These are phyloP conservation scores for Drosophila neotestacea DNA, from an alignment of 2,888 invertebrate genomes.

Conservation along the genomic window DNA sequence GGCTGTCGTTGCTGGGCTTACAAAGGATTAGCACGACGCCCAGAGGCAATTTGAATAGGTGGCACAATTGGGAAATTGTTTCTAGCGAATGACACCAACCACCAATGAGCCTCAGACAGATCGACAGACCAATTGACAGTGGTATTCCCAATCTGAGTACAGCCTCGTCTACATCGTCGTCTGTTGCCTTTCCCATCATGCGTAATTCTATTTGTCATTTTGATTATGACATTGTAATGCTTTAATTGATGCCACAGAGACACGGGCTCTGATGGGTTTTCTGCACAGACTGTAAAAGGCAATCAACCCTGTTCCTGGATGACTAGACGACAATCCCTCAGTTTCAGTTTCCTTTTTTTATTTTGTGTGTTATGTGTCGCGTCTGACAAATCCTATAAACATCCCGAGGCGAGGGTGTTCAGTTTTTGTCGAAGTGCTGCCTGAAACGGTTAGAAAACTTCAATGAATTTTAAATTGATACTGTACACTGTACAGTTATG, in stretches of 20 bases:
- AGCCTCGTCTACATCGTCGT: slow-evolving; percentile 39
- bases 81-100: slow-evolving; percentile 64
- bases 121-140: slow-evolving; percentile 4
- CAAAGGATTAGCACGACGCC: slow-evolving; percentile 64
- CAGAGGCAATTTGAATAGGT: slow-evolving; percentile 72
- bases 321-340: slow-evolving; percentile 49
- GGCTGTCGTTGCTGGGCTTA: slow-evolving; percentile 69
- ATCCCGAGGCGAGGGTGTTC: slow-evolving; percentile 60
- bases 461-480: slow-evolving; percentile 79
- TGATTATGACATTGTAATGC: slow-evolving; percentile 85
- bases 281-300: slow-evolving; percentile 68
- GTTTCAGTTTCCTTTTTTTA: slow-evolving; percentile 16
- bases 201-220: slow-evolving; percentile 85
- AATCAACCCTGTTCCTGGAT: slow-evolving; percentile 68
- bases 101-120: slow-evolving; percentile 26
- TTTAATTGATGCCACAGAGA: slow-evolving; percentile 83
- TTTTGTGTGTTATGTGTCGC: slow-evolving; percentile 39
- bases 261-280: slow-evolving; percentile 37
- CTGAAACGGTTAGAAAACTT: slow-evolving; percentile 61
- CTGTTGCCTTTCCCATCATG: slow-evolving; percentile 83
- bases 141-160: slow-evolving; percentile 14
- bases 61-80: slow-evolving; percentile 74
- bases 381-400: slow-evolving; percentile 74
- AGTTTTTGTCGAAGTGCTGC: slow-evolving; percentile 42
- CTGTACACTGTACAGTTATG: slow-evolving; percentile 52